Evolutionary conservation across 1,140 invertebrate species (phyloP), one percentile per base, ranked within the genome.

Genomic region (Temnothorax curvispinosus): DNA sequence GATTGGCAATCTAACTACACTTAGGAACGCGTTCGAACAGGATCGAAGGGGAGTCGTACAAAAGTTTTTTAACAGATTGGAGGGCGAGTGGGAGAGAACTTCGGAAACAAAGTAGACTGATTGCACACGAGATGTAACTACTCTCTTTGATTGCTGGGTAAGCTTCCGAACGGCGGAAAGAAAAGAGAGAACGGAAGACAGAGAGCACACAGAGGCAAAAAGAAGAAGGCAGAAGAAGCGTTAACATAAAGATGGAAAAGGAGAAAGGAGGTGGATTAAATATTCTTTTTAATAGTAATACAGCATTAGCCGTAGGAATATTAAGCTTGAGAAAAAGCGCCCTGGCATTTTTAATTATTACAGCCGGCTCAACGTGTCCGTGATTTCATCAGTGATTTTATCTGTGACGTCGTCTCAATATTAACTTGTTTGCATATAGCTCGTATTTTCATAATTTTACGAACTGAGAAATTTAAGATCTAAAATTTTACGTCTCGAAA

Each of bases 31-130:
- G 54, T 60, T 84, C 69, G 69, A 84, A 75, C 80, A 84, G 54
- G 44, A 74, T 84, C 56, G 80, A 84, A 60, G 80, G 54, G 38
- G 38, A 56, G n/a, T 75, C 80, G 69, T 84, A 75, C n/a, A 21
- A 84, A 84, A 84, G 80, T 84, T 84, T 84, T 84, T 84, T 75
- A 84, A 84, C 80, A 84, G 80, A 84, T 84, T 84, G 80, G n/a
- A 84, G 67, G 27, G 35, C 64, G 50, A 71, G 78, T 71, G 54
- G 69, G 41, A 38, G 38, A 44, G 38, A 44, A 84, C 27, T 84
- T 84, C n/a, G 56, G 69, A 84, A 84, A 84, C 80, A 84, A 84
- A 84, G 80, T 84, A 84, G 80, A 84, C 80, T 60, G 80, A 75
- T 84, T 75, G 80, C 69, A 84, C 80, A 75, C 80, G 80, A 84